Base-by-base conservation (phyloP, 1,140 invertebrate genomes). In the Probaryconus sp. region DNA sequence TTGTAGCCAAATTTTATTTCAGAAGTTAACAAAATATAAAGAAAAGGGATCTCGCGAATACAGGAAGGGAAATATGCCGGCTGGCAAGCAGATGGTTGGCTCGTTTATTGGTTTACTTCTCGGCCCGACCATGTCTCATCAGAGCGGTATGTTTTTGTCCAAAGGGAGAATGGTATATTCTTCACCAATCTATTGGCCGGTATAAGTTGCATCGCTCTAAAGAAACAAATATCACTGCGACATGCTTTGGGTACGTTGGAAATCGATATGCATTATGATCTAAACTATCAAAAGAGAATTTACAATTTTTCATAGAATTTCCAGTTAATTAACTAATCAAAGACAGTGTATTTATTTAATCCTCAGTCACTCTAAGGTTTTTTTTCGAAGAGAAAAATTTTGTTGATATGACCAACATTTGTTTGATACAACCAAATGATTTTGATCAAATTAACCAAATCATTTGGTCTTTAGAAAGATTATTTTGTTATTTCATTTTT, bases 81-180 rank as follows among this genome's bases (percentile, higher is more conserved):
- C 83, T 88, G 85, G 83, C 79, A 81, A 87, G 85, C 86, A 88
- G 86, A 88, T 88, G 86, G 85, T 84, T 86, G 82, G 80, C 77
- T 79, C 85, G 84, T 86, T 87, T 87, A 87, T 87, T 87, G 85
- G 85, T 87, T 87, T 83, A 86, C 84, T 87, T 81, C 79, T 81
- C 69, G 83, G 77, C 76, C 81, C 80, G 80, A 77, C 81, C 83
- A 47, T 67, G 81, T 82, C 77, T 75, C 78, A 80, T 79, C 76
- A 75, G 63, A 72, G 71, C 42, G 50, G 50, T 73, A 55, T 48
- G 79, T 81, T 83, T 82, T 78, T 82, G 75, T 74, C 74, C 38
- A 67, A 58, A 60, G 70, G 48, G 70, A 75, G 37, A 71, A 30
- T 48, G 60, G 30, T 45, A 61, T 67, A 69, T 68, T 64, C 65